Percentiles rank a stretch among this genome's conserved stretches.
phyloP scores from a whole-genome alignment of 2,113 vertebrate genomes.

The Cercocebus atys region DNA sequence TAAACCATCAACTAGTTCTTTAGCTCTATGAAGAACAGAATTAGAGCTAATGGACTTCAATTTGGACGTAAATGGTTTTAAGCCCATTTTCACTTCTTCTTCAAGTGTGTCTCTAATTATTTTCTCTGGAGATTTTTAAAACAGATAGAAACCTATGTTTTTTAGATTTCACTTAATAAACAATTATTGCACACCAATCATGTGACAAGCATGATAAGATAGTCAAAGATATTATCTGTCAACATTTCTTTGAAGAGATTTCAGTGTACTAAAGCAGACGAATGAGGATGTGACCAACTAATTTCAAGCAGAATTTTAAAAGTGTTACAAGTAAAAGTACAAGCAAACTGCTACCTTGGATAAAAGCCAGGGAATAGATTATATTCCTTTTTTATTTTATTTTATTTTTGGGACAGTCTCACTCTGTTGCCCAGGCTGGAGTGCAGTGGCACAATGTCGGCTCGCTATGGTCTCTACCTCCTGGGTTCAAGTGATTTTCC shows the following conservation, averaged over 20 bases:
- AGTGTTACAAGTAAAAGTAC: not conserved
- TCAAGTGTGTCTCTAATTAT: not conserved
- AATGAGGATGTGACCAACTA: not conserved
- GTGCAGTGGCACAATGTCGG: too few relatives aligned
- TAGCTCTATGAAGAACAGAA: not conserved
- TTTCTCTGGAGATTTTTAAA: not conserved
- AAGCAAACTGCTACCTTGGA: not conserved
- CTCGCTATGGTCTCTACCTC: too few relatives aligned
- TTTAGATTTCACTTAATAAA: not conserved
- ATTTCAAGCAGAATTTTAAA: not conserved
- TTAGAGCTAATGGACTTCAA: not conserved
- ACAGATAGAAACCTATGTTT: not conserved
- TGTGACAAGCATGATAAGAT: not conserved
- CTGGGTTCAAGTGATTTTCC: too few relatives aligned
- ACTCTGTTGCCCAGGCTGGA: too few relatives aligned
- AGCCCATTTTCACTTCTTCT: not conserved
- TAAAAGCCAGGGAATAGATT: conserved; percentile 8
- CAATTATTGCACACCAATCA: not conserved
- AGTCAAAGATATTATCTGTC: not conserved
- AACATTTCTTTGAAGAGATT: conserved; percentile 5
- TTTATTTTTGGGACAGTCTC: too few relatives aligned
- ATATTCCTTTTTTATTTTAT: not conserved
- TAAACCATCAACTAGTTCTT: not conserved
- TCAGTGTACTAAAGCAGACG: not conserved
- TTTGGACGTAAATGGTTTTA: not conserved